Evolutionary conservation across 1,140 invertebrate species (phyloP).

Genomic region (Metaphire vulgaris): DNA sequence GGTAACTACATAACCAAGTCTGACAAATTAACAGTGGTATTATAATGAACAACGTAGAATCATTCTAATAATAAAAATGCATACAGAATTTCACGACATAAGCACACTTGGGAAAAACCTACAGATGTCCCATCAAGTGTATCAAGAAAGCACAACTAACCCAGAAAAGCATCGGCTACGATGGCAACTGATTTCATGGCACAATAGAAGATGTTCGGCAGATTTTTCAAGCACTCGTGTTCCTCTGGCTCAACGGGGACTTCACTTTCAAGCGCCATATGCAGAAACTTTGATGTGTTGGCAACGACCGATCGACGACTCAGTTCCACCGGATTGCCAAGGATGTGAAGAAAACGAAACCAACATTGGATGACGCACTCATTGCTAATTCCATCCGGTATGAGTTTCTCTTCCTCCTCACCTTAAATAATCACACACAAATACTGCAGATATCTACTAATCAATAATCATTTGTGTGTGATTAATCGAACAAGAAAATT

Average conservation of each 20-base stretch:
- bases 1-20: too few relatives aligned
- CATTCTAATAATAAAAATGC: too few relatives aligned
- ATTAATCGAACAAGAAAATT: slow-evolving; percentile 2
- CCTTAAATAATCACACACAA: too few relatives aligned
- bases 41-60: too few relatives aligned
- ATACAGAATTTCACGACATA: too few relatives aligned
- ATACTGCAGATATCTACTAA: background rate
- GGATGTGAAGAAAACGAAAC: slow-evolving; percentile 85
- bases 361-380: slow-evolving; percentile 87
- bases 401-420: slow-evolving; percentile 74
- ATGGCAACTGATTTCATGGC: slow-evolving; percentile 86
- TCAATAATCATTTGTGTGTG: slow-evolving; percentile 10
- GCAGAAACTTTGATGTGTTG: slow-evolving; percentile 74
- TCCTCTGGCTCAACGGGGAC: slow-evolving; percentile 71
- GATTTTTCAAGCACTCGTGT: slow-evolving; percentile 74
- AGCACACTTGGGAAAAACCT: too few relatives aligned
- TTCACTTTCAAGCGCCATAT: slow-evolving; percentile 53
- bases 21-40: too few relatives aligned
- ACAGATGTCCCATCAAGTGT: too few relatives aligned
- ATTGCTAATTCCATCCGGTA: slow-evolving; percentile 73
- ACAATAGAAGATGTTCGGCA: slow-evolving; percentile 85
- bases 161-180: slow-evolving; percentile 90
- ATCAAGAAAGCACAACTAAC: slow-evolving; percentile 60
- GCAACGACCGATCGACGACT: slow-evolving; percentile 77
- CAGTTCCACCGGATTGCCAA: slow-evolving; percentile 88